Evolutionary conservation across 2,797 vertebrate species (phyloP).

Genomic region (Propithecus deckenii): DNA sequence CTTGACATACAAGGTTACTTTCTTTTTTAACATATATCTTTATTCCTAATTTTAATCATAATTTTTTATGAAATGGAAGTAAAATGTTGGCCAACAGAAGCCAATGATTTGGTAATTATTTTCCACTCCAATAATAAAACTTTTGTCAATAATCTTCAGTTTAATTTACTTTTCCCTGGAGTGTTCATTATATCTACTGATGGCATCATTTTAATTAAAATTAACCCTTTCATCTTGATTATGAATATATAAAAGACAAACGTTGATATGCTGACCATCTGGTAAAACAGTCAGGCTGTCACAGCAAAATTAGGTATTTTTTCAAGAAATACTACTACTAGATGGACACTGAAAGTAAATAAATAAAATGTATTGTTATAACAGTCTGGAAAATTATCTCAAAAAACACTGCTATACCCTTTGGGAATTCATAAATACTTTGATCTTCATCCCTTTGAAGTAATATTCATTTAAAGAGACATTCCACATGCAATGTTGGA

Average conservation of each 20-base stretch:
- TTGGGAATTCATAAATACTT: slow-evolving; percentile 90
- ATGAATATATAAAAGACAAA: slow-evolving; percentile 77
- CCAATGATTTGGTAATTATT: slow-evolving; percentile 48
- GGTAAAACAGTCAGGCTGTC: slow-evolving; percentile 79
- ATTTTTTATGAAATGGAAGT: slow-evolving; percentile 53
- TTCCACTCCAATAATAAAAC: slow-evolving; percentile 20
- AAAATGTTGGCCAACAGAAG: neutral
- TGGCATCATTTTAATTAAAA: slow-evolving; percentile 84
- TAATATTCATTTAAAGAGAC: slow-evolving; percentile 88
- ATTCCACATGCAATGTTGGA: slow-evolving; percentile 88
- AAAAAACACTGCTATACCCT: slow-evolving; percentile 85
- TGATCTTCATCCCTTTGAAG: slow-evolving; percentile 93
- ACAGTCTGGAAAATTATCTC: slow-evolving; percentile 84
- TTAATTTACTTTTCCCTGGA: slow-evolving; percentile 71
- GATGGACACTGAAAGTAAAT: slow-evolving; percentile 86
- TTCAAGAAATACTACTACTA: slow-evolving; percentile 77
- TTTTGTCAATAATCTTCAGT: slow-evolving; percentile 68
- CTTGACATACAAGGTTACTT: neutral
- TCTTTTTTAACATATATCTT: neutral
- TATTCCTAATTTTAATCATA: neutral
- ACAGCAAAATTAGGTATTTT: slow-evolving; percentile 83
- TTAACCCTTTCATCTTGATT: slow-evolving; percentile 82
- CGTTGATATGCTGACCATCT: slow-evolving; percentile 80
- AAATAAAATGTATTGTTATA: slow-evolving; percentile 89
- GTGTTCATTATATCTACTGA: slow-evolving; percentile 74